phyloP scores from a whole-genome alignment of 2,797 vertebrate species.

The Anas capensis region DNA sequence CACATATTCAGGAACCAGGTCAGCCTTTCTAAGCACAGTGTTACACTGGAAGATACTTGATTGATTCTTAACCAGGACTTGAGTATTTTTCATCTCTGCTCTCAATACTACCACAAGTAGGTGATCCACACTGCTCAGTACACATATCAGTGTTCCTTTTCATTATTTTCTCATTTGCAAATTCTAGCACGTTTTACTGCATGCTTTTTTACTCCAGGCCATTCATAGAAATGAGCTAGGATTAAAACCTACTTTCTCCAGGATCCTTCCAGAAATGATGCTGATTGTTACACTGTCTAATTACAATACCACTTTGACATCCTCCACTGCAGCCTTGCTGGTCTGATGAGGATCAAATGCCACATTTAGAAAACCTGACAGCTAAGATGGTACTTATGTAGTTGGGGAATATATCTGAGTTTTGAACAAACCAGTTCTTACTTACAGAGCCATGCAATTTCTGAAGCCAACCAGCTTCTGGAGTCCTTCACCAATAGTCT shows the following conservation, averaged over 20 bases:
- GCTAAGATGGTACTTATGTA: background rate
- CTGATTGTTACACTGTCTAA: background rate
- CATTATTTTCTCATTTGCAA: background rate
- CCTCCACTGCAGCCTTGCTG: background rate
- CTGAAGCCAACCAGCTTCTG: background rate
- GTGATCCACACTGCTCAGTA: background rate
- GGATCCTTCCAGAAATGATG: background rate
- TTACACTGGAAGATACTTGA: background rate
- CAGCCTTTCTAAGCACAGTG: background rate
- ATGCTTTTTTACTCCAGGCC: background rate
- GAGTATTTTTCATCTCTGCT: background rate
- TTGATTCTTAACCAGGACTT: background rate
- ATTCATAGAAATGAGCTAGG: background rate
- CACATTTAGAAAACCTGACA: background rate
- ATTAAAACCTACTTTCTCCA: background rate
- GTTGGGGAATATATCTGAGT: background rate
- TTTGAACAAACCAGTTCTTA: background rate
- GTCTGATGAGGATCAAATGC: background rate
- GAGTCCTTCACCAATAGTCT: background rate
- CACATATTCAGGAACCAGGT: background rate
- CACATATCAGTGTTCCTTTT: background rate
- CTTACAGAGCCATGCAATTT: background rate
- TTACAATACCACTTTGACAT: background rate
- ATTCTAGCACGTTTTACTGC: background rate
- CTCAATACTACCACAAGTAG: background rate